Evolutionary conservation across 2,797 vertebrate species (phyloP).

Genomic region (Scolopax rusticola): DNA sequence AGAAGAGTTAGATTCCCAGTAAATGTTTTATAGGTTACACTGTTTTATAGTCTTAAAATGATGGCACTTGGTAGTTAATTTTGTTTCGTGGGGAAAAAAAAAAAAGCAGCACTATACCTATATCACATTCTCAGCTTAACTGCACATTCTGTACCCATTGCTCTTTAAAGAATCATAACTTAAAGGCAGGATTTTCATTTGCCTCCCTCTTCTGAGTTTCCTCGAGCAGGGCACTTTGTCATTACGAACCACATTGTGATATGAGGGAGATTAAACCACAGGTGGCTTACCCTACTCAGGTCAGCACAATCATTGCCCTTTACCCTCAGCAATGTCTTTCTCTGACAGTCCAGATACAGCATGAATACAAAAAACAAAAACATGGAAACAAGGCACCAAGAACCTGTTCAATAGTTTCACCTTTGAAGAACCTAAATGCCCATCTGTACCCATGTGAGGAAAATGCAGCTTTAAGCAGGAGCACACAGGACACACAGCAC

Average conservation of each 20-base stretch:
- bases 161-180: constrained; percentile 15
- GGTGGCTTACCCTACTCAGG: neutral
- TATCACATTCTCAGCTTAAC: neutral
- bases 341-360: neutral
- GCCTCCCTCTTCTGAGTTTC: neutral
- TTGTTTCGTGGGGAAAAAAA: neutral
- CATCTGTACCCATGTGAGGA: neutral
- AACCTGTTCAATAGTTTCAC: neutral
- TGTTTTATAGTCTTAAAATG: constrained; percentile 57
- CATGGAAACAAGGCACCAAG: neutral
- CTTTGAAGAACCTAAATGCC: neutral
- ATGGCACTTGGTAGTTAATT: constrained; percentile 54
- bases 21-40: constrained; percentile 65
- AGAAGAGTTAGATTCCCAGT: constrained; percentile 48
- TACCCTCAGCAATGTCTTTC: accelerated
- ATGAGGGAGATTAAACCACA: neutral
- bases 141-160: constrained; percentile 6
- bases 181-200: neutral
- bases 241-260: neutral
- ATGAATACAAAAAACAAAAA: neutral
- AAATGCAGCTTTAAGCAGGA: accelerated
- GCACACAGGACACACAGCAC: accelerated
- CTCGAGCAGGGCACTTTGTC: neutral
- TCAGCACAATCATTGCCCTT: neutral
- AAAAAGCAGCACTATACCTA: neutral